Conservation (phyloP, 2,797 vertebrate genomes). For the Halcyon chelicuti region DNA sequence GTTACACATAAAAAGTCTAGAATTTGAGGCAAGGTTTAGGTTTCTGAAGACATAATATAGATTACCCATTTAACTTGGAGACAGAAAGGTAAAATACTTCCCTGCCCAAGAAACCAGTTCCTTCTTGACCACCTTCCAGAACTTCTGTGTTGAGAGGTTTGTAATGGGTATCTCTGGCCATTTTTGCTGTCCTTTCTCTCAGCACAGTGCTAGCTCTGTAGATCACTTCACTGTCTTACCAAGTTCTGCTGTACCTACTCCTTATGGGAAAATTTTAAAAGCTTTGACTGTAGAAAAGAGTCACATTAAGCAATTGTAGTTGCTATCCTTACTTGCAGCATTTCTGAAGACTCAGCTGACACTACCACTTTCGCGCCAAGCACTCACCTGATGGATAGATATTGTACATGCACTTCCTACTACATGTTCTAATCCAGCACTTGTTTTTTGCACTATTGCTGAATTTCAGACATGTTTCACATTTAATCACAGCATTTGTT, state of each 20-base stretch:
- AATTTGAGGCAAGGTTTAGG: not conserved
- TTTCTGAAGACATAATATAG: not conserved
- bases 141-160: not conserved
- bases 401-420: not conserved
- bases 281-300: not conserved
- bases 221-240: not conserved
- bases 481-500: constrained; percentile 7
- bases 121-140: not conserved
- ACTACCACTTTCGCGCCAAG: not conserved
- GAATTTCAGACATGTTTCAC: not conserved
- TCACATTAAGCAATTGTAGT: not conserved
- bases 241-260: not conserved
- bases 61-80: not conserved
- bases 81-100: not conserved
- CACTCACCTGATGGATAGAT: not conserved
- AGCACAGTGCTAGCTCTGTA: not conserved
- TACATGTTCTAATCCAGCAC: not conserved
- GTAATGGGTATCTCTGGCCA: not conserved
- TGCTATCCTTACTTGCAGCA: not conserved
- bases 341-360: not conserved
- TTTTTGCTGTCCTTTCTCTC: not conserved
- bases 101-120: not conserved
- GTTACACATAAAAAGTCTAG: not conserved
- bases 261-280: not conserved
- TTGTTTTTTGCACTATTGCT: not conserved